Evolutionary conservation across 1,140 invertebrate genomes (phyloP).

Genomic region (Adelges cooleyi): DNA sequence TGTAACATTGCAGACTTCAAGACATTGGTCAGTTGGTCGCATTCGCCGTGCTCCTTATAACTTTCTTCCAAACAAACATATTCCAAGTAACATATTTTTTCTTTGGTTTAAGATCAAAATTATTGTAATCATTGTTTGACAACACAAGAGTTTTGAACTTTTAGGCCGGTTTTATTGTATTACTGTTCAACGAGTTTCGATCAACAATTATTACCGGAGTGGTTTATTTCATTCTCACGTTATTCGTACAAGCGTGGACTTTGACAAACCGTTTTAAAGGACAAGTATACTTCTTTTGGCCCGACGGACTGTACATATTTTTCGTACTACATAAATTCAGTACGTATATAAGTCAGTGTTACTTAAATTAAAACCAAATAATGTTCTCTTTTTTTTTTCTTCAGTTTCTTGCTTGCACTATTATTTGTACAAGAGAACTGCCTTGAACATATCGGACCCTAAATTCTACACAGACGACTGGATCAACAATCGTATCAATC

Average conservation of each 20-base stretch:
- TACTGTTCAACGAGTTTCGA: slow-evolving; percentile 31
- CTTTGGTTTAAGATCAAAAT: background rate
- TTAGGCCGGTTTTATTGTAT: slow-evolving; percentile 31
- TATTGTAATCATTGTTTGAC: background rate
- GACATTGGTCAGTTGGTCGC: slow-evolving; percentile 31
- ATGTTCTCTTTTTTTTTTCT: slow-evolving; percentile 20
- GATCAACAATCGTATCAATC: slow-evolving; percentile 31
- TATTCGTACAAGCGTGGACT: slow-evolving; percentile 28
- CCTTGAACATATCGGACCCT: slow-evolving; percentile 30
- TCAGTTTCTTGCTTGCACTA: slow-evolving; percentile 32
- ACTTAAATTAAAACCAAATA: too few relatives aligned
- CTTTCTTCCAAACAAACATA: slow-evolving; percentile 32
- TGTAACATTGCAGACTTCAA: slow-evolving; percentile 31
- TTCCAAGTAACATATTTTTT: slow-evolving; percentile 28
- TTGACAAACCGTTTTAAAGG: slow-evolving; percentile 25
- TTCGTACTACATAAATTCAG: slow-evolving; percentile 30
- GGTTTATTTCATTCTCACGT: slow-evolving; percentile 29
- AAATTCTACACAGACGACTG: slow-evolving; percentile 32
- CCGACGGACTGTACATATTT: slow-evolving; percentile 22
- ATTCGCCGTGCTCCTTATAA: slow-evolving; percentile 30
- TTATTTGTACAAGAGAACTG: slow-evolving; percentile 32
- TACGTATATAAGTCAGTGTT: too few relatives aligned
- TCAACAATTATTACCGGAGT: slow-evolving; percentile 24
- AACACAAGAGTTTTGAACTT: background rate
- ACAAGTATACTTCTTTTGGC: slow-evolving; percentile 30